Evolutionary conservation across 2,888 invertebrate genomes (phyloP).

Genomic region (Tubulanus polymorphus): DNA sequence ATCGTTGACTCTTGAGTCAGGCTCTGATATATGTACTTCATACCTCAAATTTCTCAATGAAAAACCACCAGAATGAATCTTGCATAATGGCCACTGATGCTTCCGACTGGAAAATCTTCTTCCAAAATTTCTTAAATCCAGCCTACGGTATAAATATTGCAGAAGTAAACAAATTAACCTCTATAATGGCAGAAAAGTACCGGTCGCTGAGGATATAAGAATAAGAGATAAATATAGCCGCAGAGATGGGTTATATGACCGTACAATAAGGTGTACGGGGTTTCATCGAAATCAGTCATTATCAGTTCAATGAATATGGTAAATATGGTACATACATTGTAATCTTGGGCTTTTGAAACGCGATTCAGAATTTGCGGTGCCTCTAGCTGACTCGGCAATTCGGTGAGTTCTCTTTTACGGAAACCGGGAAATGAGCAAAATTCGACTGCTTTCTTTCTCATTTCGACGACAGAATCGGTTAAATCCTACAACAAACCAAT

Average conservation of each 20-base stretch:
- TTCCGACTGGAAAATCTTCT: conserved; percentile 50
- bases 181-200: too few relatives aligned
- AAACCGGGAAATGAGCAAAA: conserved; percentile 28
- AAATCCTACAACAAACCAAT: conserved; percentile 33
- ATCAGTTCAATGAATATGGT: too few relatives aligned
- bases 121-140: conserved; percentile 51
- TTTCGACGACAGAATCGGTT: conserved; percentile 39
- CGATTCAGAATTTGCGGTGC: conserved; percentile 47
- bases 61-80: conserved; percentile 52
- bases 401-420: conserved; percentile 40
- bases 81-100: conserved; percentile 51
- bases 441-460: conserved; percentile 22
- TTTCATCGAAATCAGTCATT: too few relatives aligned
- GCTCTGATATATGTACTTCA: neutral
- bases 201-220: too few relatives aligned
- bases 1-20: neutral
- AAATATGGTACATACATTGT: conserved; percentile 49
- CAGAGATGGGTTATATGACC: too few relatives aligned
- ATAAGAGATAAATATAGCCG: too few relatives aligned
- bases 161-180: too few relatives aligned
- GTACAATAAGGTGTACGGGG: too few relatives aligned
- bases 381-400: conserved; percentile 47
- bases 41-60: conserved; percentile 35
- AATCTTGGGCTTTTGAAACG: conserved; percentile 47
- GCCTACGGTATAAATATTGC: conserved; percentile 27